A percentile compares a stretch with the other conserved stretches of the same genome.
These are phyloP conservation scores for Egretta garzetta DNA, from an alignment of 2,113 vertebrate genomes.

Conservation along the genomic window DNA sequence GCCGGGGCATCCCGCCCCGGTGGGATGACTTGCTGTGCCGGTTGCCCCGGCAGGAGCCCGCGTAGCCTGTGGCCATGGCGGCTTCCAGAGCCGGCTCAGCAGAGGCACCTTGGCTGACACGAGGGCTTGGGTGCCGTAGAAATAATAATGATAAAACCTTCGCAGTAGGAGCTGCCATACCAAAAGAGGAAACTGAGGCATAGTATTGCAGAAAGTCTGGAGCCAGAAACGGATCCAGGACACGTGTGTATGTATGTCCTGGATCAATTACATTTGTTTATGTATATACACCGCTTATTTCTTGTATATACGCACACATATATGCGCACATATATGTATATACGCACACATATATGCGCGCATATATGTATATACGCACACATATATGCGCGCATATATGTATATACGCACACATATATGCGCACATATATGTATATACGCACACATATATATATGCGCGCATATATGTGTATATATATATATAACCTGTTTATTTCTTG, in stretches of 20 bases:
- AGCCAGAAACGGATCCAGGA: not conserved
- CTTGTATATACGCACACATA: not conserved
- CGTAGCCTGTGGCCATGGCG: rapidly evolving
- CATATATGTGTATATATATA: too few relatives aligned
- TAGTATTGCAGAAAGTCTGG: not conserved
- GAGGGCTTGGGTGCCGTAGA: not conserved
- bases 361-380: not conserved
- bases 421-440: not conserved
- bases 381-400: not conserved
- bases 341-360: not conserved
- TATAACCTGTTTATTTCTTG: not conserved
- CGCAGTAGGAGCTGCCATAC: not conserved
- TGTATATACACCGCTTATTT: rapidly evolving
- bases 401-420: not conserved
- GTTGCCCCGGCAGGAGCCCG: not conserved
- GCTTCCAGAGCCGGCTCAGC: not conserved
- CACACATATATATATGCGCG: not conserved
- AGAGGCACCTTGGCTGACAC: not conserved
- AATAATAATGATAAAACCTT: not conserved
- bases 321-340: not conserved
- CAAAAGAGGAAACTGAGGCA: not conserved
- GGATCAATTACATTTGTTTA: not conserved
- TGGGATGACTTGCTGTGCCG: not conserved
- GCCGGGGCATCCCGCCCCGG: rapidly evolving
- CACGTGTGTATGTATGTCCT: not conserved